A percentile compares a stretch with the other conserved stretches of the same genome.
These are phyloP conservation scores for Celastrina argiolus DNA, from an alignment of 2,888 invertebrate species.

Conservation along the genomic window DNA sequence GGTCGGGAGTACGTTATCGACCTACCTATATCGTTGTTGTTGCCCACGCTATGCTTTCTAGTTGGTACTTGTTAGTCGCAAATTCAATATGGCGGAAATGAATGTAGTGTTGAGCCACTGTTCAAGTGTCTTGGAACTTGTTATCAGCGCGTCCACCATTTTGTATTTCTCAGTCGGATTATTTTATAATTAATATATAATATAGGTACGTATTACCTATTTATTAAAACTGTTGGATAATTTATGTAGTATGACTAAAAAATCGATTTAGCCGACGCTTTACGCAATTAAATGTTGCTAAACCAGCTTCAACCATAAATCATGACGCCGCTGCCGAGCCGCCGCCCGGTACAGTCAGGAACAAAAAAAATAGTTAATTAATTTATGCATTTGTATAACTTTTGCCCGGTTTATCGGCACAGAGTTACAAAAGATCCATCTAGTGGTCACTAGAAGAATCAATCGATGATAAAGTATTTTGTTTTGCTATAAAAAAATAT, in stretches of 20 bases:
- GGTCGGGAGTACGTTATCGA: background rate
- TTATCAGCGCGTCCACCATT: background rate
- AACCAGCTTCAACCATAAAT: background rate
- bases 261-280: background rate
- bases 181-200: background rate
- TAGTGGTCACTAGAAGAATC: no score
- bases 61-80: background rate
- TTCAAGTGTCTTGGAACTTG: background rate
- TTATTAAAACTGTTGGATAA: background rate
- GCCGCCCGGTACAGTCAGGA: background rate
- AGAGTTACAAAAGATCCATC: no score
- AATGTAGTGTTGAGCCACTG: background rate
- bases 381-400: no score
- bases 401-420: no score
- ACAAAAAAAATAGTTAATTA: background rate
- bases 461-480: no score
- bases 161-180: background rate
- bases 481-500: no score
- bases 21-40: background rate
- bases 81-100: constrained; percentile 3
- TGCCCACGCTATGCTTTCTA: background rate
- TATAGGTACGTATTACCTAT: no score
- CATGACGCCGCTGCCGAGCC: background rate
- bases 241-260: background rate
- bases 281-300: background rate